Conservation (phyloP, 2,888 invertebrate genomes). For the Pinctada fucata region DNA sequence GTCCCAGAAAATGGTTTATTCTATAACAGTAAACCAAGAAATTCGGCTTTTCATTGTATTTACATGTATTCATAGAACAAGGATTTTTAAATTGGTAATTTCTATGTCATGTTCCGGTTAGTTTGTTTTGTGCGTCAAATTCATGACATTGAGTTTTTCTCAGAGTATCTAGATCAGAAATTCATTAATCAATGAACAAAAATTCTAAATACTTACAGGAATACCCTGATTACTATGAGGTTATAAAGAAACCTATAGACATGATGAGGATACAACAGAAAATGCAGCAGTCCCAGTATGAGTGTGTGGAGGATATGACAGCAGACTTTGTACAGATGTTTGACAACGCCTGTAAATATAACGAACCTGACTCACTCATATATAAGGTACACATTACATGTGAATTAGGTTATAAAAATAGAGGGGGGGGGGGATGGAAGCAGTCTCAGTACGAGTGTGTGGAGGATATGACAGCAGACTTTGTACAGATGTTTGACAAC, state of each 20-base stretch:
- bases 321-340: slow-evolving; percentile 94
- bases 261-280: slow-evolving; percentile 93
- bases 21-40: too few species aligned
- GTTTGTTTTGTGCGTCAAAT: too few species aligned
- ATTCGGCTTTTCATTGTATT: too few species aligned
- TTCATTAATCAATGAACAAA: too few species aligned
- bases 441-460: slow-evolving; percentile 87
- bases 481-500: slow-evolving; percentile 94
- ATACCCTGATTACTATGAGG: slow-evolving; percentile 97
- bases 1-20: too few species aligned
- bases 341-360: slow-evolving; percentile 96
- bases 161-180: too few species aligned
- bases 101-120: too few species aligned
- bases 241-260: slow-evolving; percentile 96
- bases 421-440: slow-evolving; percentile 76
- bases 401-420: too few species aligned
- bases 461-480: slow-evolving; percentile 92
- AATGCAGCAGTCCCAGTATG: slow-evolving; percentile 90
- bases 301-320: slow-evolving; percentile 89
- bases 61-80: too few species aligned
- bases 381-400: slow-evolving; percentile 82
- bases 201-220: slow-evolving; percentile 78
- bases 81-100: too few species aligned
- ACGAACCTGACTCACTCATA: slow-evolving; percentile 97
- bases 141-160: too few species aligned